These are phyloP conservation scores for Jacana jacana DNA, from an alignment of 2,113 vertebrate species.

Conservation along the genomic window DNA sequence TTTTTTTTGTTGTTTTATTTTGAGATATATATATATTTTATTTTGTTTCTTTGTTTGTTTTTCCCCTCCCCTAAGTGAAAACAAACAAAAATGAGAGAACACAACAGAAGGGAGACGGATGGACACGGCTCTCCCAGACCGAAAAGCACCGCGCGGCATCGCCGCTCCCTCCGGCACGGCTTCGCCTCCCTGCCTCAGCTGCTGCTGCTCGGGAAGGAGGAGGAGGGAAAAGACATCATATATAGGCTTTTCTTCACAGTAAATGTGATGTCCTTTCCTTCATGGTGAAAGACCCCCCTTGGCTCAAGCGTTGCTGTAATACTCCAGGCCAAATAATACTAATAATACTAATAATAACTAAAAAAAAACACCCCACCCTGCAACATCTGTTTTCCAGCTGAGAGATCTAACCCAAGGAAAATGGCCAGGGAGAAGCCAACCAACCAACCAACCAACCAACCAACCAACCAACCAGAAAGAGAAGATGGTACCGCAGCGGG, in stretches of 20 bases:
- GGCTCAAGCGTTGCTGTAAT: background rate
- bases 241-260: conserved; percentile 66
- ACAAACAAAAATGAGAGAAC: background rate
- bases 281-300: background rate
- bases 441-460: background rate
- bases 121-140: background rate
- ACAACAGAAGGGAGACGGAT: background rate
- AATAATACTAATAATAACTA: background rate
- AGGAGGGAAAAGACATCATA: conserved; percentile 28
- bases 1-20: background rate
- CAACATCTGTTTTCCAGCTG: background rate
- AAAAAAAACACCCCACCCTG: background rate
- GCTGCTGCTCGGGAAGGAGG: conserved; percentile 22
- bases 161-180: background rate
- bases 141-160: background rate
- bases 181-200: background rate
- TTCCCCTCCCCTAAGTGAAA: accelerated
- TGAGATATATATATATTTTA: too few species aligned
- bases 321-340: background rate
- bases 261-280: conserved; percentile 31
- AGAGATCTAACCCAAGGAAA: background rate
- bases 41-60: too few species aligned
- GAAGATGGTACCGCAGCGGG: background rate
- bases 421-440: background rate
- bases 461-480: background rate